Base-by-base conservation (phyloP, 2,888 invertebrate genomes). In the Cataglyphis altisquamis region DNA sequence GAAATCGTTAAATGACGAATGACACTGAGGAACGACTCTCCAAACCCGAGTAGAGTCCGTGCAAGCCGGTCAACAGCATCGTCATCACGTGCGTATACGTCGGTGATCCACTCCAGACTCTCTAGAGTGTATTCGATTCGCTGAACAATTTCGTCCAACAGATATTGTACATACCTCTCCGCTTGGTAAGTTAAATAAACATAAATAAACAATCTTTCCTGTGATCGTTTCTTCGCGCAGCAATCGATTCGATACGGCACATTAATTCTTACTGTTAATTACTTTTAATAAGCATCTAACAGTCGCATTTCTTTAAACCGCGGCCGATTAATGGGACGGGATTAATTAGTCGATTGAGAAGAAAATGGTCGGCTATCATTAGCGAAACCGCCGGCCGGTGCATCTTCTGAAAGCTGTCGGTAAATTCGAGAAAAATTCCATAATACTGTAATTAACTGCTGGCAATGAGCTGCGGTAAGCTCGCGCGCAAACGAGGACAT, bases 121-220 rank as follows among this genome's bases (percentile, higher is more conserved):
- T 32, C 15, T 32, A 74, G 15, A 63, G 32, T 36, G 18, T 8
- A 48, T 9, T 21, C 39, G 39, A 67, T 67, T 77, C 66, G 15
- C 15, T 15, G 15, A 45, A 45, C 15, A 45, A 45, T 18, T 45
- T 18, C 48, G 39, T n/a, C n/a, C 8, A 67, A 67, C 48, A 66
- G 52, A 48, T 66, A 66, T 77, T 18, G 32, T 32, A 32, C 25
- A 25, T 25, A 25, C 39, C 21, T 57, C 60, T 45, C 6, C 25
- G 32, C 32, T 73, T 18, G 80, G 36, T 39, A 67, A 66, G 15
- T 6, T 77, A 67, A 77, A 77, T 66, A 66, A 52, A 66, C 67
- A 74, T 67, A 77, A 77, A 67, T 66, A 66, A 52, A 66, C 67
- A 63, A 66, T 66, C 52, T 52, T 77, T 25, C n/a, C n/a, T 25